Conservation (phyloP, 2,113 vertebrate species). For the Microcebus tavaratra region DNA sequence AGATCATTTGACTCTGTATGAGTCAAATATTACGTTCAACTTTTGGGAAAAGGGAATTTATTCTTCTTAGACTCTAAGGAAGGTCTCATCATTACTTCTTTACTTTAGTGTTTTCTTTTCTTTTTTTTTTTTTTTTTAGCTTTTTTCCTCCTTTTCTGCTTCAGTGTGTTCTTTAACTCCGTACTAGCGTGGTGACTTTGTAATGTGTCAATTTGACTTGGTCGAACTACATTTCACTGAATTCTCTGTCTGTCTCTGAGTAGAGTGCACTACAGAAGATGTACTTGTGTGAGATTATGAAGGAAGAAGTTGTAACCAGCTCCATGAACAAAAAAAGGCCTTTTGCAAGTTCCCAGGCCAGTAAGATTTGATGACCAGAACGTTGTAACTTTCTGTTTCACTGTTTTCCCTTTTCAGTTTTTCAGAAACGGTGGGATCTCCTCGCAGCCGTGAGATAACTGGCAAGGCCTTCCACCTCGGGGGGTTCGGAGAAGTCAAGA, state of each 20-base stretch:
- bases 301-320: no score
- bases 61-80: not conserved
- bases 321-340: not conserved
- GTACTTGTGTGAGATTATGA: not conserved
- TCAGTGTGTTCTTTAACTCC: not conserved
- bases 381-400: no score
- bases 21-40: not conserved
- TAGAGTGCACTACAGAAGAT: not conserved
- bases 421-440: no score
- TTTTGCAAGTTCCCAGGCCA: no score
- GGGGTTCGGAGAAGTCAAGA: no score
- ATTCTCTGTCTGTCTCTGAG: not conserved
- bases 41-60: not conserved
- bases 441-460: no score
- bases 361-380: no score
- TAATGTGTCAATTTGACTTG: not conserved
- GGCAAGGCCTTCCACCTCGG: no score
- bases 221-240: not conserved
- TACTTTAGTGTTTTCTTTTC: not conserved
- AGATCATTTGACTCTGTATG: not conserved
- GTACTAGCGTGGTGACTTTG: not conserved
- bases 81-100: not conserved
- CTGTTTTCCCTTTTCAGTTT: no score
- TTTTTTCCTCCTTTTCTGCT: no score
- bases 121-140: no score